Conservation (phyloP, 2,113 vertebrate species). For the Balaenoptera acutorostrata region DNA sequence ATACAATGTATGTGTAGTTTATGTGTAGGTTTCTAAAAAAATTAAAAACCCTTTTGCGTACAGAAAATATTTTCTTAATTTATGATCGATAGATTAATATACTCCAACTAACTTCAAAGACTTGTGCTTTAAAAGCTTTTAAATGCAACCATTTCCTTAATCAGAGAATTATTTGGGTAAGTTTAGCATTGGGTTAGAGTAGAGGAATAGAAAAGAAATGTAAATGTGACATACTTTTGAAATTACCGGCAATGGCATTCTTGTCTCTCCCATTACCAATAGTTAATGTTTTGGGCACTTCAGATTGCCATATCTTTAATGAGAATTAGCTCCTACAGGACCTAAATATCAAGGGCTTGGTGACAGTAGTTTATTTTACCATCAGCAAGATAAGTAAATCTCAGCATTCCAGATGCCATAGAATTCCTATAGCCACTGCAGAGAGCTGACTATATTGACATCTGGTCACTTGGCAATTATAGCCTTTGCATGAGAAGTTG, state of each 20-base stretch:
- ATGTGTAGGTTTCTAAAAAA: neutral
- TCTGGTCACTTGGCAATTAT: neutral
- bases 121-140: neutral
- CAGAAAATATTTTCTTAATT: neutral
- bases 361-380: constrained; percentile 14
- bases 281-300: neutral
- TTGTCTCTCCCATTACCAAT: neutral
- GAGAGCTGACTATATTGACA: constrained; percentile 14
- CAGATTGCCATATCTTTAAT: neutral
- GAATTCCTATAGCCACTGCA: constrained; percentile 27
- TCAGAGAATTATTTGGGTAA: neutral
- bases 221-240: neutral
- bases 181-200: neutral
- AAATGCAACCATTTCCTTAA: neutral
- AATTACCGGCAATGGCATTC: neutral
- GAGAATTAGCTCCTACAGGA: neutral
- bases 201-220: neutral
- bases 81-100: neutral
- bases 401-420: constrained; percentile 2
- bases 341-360: neutral
- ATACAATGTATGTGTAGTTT: neutral
- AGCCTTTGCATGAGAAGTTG: neutral
- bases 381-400: constrained; percentile 19
- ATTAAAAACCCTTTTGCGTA: neutral
- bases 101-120: neutral